Conservation (phyloP, 1,140 invertebrate genomes). For the Ectropis grisescens region DNA sequence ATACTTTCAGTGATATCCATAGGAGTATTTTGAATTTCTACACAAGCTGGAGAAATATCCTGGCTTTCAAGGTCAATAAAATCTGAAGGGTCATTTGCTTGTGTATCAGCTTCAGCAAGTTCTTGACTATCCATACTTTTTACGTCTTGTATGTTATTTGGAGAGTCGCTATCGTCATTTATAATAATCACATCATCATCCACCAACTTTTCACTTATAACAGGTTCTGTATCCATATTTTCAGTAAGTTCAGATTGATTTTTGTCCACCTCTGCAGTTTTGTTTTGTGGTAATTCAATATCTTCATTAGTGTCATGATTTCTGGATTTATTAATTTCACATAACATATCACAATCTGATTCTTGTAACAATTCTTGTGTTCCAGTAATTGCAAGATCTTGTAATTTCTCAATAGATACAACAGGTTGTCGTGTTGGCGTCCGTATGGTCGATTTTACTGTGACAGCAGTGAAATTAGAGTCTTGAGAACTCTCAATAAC, state of each 20-base stretch:
- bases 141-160: constrained; percentile 3
- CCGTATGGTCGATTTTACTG: constrained; percentile 37
- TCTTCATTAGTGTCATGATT: constrained; percentile 27
- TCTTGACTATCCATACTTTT: constrained; percentile 31
- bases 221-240: constrained; percentile 43
- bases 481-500: constrained; percentile 68
- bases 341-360: too few species aligned
- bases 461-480: constrained; percentile 45
- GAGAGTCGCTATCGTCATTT: constrained; percentile 10
- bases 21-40: too few species aligned
- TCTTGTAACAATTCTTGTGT: constrained; percentile 10
- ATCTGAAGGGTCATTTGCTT: constrained; percentile 23
- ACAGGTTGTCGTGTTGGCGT: constrained; percentile 22
- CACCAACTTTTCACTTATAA: too few species aligned
- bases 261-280: constrained; percentile 22
- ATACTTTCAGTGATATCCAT: too few species aligned
- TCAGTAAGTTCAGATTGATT: constrained; percentile 32
- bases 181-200: constrained; percentile 26
- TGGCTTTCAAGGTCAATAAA: constrained; percentile 2
- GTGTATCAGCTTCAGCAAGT: constrained; percentile 47
- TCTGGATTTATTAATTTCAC: neutral
- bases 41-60: too few species aligned
- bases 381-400: neutral
- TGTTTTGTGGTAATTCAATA: constrained; percentile 34
- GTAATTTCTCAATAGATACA: constrained; percentile 15